phyloP scores from a whole-genome alignment of 2,113 vertebrate genomes.

The Catharus fuscescens region DNA sequence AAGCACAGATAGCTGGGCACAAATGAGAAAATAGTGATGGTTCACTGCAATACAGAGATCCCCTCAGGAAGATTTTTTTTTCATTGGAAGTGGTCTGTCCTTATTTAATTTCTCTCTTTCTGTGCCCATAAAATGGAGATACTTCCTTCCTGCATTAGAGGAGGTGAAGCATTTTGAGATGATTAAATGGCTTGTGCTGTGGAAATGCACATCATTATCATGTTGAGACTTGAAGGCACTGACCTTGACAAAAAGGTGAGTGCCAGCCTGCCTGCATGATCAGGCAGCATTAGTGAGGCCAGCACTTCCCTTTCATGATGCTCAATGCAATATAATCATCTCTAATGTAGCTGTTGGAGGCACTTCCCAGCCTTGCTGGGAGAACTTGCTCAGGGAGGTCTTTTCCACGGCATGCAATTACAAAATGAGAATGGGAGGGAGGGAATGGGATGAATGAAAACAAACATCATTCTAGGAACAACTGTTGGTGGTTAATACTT shows the following conservation, averaged over 20 bases:
- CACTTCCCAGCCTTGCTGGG: slow-evolving; percentile 17
- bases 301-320: slow-evolving; percentile 29
- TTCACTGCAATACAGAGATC: background rate
- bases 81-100: background rate
- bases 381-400: slow-evolving; percentile 36
- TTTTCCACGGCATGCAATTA: slow-evolving; percentile 54
- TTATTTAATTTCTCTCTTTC: background rate
- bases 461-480: slow-evolving; percentile 58
- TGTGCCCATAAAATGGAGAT: background rate
- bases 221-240: background rate
- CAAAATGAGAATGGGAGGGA: slow-evolving; percentile 53
- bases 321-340: slow-evolving; percentile 32
- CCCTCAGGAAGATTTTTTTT: background rate
- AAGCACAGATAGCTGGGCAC: background rate
- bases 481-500: slow-evolving; percentile 69
- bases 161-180: background rate
- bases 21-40: background rate
- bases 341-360: slow-evolving; percentile 44
- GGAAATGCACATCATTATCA: slow-evolving; percentile 20
- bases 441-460: slow-evolving; percentile 34
- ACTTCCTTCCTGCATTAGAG: background rate
- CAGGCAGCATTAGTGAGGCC: slow-evolving; percentile 17
- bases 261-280: background rate
- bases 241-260: slow-evolving; percentile 31
- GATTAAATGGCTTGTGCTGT: background rate